Evolutionary conservation across 2,888 invertebrate species (phyloP).

Genomic region (Drosophila acutilabella): DNA sequence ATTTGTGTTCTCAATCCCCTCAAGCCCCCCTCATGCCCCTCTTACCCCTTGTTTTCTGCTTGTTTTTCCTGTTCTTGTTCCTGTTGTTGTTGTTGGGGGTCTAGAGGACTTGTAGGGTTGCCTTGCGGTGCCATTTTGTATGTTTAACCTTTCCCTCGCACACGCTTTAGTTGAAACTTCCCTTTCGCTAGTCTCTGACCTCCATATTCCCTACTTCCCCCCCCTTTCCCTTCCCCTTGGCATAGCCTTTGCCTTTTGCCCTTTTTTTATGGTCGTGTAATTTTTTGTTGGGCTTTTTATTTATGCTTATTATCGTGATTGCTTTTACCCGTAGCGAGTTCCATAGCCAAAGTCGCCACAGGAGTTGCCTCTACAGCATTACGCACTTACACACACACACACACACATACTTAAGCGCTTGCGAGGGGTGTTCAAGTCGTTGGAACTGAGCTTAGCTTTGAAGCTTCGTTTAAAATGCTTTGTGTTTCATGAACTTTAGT

Average conservation of each 20-base stretch:
- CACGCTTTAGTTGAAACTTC: neutral
- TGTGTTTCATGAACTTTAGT: neutral
- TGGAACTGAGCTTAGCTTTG: too few relatives aligned
- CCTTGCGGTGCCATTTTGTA: constrained; percentile 55
- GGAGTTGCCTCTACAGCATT: constrained; percentile 35
- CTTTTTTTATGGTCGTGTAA: constrained; percentile 76
- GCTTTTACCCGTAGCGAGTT: constrained; percentile 54
- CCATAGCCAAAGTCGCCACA: constrained; percentile 34
- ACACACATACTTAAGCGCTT: constrained; percentile 13
- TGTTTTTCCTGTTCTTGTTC: constrained; percentile 3
- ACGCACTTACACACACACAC: constrained; percentile 38
- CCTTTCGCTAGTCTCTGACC: neutral
- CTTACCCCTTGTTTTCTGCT: too few relatives aligned
- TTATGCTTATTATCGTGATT: constrained; percentile 79
- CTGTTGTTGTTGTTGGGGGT: constrained; percentile 17
- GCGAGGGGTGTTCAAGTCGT: neutral
- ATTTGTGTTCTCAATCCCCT: constrained; percentile 64
- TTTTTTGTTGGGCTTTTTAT: constrained; percentile 74
- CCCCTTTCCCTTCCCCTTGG: too few relatives aligned
- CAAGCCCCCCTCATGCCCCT: too few relatives aligned
- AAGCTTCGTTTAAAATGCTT: too few relatives aligned
- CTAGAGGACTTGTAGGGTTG: constrained; percentile 45
- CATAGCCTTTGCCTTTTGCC: constrained; percentile 47
- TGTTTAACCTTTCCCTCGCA: constrained; percentile 8
- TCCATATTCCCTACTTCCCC: neutral